These are phyloP conservation scores for Myxocyprinus asiaticus DNA, from an alignment of 2,113 vertebrate genomes.

Conservation along the genomic window DNA sequence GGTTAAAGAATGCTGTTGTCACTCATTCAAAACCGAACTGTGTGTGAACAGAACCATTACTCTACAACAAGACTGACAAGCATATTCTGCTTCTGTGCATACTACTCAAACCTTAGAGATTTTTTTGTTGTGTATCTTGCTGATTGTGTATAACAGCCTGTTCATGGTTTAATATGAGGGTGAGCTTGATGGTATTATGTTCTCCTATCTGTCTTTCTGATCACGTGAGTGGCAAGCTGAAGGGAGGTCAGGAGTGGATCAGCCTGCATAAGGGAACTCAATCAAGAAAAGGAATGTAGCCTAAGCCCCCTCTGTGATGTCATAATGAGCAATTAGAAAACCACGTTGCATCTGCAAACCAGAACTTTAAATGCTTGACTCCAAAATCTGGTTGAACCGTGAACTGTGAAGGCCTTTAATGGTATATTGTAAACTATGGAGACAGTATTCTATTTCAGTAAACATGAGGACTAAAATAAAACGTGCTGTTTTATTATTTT, in stretches of 20 bases:
- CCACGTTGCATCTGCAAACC: not conserved
- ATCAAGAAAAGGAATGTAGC: constrained; percentile 69
- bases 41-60: no score
- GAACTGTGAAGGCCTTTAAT: not conserved
- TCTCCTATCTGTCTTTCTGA: no score
- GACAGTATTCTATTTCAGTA: not conserved
- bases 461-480: not conserved
- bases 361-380: not conserved
- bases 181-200: no score
- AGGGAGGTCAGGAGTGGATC: not conserved
- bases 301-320: constrained; percentile 3
- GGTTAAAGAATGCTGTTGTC: no score
- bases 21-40: no score
- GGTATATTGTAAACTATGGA: not conserved
- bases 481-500: not conserved
- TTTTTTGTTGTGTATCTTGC: no score
- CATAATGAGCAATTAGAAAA: not conserved
- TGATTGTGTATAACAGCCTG: no score
- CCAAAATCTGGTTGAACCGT: not conserved
- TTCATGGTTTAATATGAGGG: no score
- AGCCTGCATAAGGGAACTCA: constrained; percentile 61
- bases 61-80: no score
- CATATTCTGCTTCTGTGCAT: no score
- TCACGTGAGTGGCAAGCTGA: not conserved
- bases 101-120: no score